These are phyloP conservation scores for Brachystomella parvula DNA, from an alignment of 1,140 invertebrate species.

Conservation along the genomic window DNA sequence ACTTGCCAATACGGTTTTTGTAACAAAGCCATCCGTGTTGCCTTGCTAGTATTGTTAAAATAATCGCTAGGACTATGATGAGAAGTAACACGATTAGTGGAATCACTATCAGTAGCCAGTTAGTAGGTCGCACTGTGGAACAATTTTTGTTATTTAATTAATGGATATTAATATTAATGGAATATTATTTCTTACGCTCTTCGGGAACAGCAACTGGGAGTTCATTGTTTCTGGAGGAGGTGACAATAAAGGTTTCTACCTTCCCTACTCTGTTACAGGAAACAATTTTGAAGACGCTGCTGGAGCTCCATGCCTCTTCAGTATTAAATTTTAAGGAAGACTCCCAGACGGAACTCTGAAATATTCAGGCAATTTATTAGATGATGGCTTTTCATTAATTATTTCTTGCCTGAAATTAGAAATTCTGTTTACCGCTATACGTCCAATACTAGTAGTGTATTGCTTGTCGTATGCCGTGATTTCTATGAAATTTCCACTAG, in stretches of 20 bases:
- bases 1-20: background rate
- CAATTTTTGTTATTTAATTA: no score
- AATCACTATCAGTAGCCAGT: background rate
- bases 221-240: background rate
- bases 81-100: background rate
- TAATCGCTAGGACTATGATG: background rate
- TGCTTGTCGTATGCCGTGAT: no score
- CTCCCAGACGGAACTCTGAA: no score
- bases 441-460: background rate
- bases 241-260: background rate
- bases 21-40: background rate
- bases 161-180: no score
- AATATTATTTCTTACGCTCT: background rate
- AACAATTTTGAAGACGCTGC: background rate
- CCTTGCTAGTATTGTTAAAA: background rate
- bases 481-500: background rate
- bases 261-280: background rate
- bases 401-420: background rate
- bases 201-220: background rate
- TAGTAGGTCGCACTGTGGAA: no score
- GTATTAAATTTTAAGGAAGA: no score
- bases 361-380: no score
- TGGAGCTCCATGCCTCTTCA: no score
- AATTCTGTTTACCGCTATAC: background rate
- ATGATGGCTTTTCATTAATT: background rate